phyloP scores from a whole-genome alignment of 2,113 vertebrate species.

The Odobenus rosmarus region DNA sequence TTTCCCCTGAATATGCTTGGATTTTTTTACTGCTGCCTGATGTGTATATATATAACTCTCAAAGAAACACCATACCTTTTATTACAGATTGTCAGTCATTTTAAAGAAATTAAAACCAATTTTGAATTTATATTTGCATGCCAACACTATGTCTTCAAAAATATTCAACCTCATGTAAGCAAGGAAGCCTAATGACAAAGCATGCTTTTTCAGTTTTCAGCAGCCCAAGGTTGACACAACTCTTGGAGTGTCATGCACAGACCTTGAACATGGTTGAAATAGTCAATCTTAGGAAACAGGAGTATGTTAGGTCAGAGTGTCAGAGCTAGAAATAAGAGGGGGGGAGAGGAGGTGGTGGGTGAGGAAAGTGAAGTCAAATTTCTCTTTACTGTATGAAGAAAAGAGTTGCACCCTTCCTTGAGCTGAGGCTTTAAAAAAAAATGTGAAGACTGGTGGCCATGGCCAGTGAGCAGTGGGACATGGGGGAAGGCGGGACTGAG shows the following conservation, averaged over 20 bases:
- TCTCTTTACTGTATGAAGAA: neutral
- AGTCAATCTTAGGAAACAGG: neutral
- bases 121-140: neutral
- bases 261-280: neutral
- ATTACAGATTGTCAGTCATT: neutral
- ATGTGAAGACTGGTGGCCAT: neutral
- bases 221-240: accelerated
- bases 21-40: neutral
- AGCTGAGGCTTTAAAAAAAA: slow-evolving; percentile 40
- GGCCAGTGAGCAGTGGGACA: neutral
- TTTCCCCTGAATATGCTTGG: neutral
- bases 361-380: neutral
- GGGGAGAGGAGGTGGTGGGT: neutral
- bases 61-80: neutral
- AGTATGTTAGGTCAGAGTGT: neutral
- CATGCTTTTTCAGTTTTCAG: neutral
- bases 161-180: neutral
- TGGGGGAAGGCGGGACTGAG: no score
- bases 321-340: neutral
- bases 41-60: neutral
- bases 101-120: neutral
- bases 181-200: neutral
- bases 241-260: neutral
- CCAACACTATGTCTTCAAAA: neutral
- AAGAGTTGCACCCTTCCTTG: neutral